Conservation (phyloP, 2,797 vertebrate genomes). For the Hippopotamyrus pictus region DNA sequence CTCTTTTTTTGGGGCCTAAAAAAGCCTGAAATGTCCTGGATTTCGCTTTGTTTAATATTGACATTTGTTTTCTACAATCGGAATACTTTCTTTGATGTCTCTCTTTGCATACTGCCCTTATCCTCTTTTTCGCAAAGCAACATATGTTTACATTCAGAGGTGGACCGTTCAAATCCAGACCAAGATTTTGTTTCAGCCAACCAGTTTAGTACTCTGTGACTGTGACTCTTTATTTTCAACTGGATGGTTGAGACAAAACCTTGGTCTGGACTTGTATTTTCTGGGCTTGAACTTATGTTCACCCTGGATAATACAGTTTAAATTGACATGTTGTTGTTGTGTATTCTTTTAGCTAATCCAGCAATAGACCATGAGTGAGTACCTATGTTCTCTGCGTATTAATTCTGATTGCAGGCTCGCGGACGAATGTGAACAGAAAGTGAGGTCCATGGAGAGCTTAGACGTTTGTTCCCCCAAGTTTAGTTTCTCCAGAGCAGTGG, state of each 20-base stretch:
- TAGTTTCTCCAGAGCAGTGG: slow-evolving; percentile 66
- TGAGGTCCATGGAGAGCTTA: slow-evolving; percentile 69
- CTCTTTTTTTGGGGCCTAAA: not conserved
- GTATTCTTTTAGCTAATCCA: not conserved
- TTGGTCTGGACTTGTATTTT: not conserved
- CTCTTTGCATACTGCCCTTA: not conserved
- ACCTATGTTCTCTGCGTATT: not conserved
- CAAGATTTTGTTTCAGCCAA: not conserved
- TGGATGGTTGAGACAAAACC: not conserved
- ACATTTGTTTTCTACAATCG: not conserved
- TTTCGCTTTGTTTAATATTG: not conserved
- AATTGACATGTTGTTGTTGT: not conserved
- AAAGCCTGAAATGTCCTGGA: not conserved
- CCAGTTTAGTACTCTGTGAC: not conserved
- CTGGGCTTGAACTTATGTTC: not conserved
- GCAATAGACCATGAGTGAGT: not conserved
- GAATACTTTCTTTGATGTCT: not conserved
- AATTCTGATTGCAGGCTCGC: slow-evolving; percentile 59
- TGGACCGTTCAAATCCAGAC: not conserved
- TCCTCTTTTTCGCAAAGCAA: not conserved
- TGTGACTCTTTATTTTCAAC: not conserved
- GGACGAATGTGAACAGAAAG: slow-evolving; percentile 67
- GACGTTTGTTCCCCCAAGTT: slow-evolving; percentile 85
- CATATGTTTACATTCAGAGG: not conserved
- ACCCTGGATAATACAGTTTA: not conserved